phyloP scores from a whole-genome alignment of 2,797 vertebrate genomes.

The Naso thynnoides region DNA sequence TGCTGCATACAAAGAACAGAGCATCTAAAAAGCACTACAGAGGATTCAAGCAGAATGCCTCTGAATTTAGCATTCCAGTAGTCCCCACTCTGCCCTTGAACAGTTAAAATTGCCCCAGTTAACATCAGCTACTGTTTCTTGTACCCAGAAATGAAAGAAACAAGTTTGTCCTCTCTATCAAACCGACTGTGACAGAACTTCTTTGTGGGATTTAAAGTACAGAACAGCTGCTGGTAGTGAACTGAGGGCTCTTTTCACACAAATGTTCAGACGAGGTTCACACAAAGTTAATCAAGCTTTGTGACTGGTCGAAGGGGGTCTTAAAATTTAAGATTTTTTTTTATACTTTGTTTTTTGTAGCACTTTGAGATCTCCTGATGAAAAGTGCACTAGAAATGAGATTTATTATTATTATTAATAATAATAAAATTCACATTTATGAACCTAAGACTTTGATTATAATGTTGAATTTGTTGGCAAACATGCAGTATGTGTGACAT shows the following conservation, averaged over 20 bases:
- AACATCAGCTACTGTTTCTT: constrained; percentile 22
- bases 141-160: constrained; percentile 26
- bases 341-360: too few species aligned
- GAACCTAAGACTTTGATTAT: neutral
- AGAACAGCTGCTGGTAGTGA: neutral
- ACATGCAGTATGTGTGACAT: neutral
- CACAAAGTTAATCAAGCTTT: constrained; percentile 7
- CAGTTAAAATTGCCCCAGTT: constrained; percentile 24
- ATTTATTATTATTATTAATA: too few species aligned
- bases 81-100: constrained; percentile 38
- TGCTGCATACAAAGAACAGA: constrained; percentile 13
- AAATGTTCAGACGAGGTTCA: constrained; percentile 22
- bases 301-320: too few species aligned
- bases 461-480: neutral
- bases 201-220: constrained; percentile 13
- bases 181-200: constrained; percentile 20
- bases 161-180: constrained; percentile 30
- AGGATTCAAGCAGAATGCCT: constrained; percentile 22
- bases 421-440: neutral
- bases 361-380: too few species aligned
- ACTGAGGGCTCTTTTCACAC: constrained; percentile 4
- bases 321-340: too few species aligned
- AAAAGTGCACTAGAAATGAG: too few species aligned
- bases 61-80: constrained; percentile 12
- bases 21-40: constrained; percentile 52